These are phyloP conservation scores for Pholis gunnellus DNA, from an alignment of 2,113 vertebrate species.

Conservation along the genomic window DNA sequence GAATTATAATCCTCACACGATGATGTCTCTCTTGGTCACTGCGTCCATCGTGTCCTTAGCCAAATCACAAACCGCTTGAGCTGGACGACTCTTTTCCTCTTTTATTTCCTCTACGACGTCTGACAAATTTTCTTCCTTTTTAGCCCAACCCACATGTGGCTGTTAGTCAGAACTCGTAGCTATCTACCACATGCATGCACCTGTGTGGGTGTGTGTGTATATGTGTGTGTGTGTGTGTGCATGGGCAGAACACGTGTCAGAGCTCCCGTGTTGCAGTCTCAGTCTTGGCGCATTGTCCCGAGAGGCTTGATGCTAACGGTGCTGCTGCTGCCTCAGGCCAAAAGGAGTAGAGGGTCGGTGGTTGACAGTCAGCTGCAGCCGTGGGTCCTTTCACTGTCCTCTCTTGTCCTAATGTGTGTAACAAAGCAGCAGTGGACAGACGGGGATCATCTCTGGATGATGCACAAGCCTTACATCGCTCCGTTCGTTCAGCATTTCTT, in stretches of 20 bases:
- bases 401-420: slow-evolving; percentile 3
- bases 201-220: background rate
- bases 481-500: background rate
- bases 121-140: background rate
- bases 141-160: background rate
- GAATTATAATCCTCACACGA: background rate
- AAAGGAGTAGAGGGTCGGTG: background rate
- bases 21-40: background rate
- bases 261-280: slow-evolving; percentile 42
- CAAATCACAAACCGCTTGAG: background rate
- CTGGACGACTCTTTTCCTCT: background rate
- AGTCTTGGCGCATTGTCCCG: slow-evolving; percentile 62
- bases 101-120: background rate
- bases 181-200: background rate
- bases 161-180: background rate
- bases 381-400: slow-evolving; percentile 31
- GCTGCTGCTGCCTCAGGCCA: slow-evolving; percentile 14
- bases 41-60: background rate
- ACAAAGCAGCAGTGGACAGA: background rate
- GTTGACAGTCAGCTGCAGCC: slow-evolving; percentile 37
- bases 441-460: background rate
- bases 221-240: background rate
- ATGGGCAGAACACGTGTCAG: slow-evolving; percentile 33
- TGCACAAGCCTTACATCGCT: background rate
- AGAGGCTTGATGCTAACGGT: slow-evolving; percentile 40